Base-by-base conservation (phyloP, 2,797 vertebrate genomes). In the Perdix hodgsoniae region DNA sequence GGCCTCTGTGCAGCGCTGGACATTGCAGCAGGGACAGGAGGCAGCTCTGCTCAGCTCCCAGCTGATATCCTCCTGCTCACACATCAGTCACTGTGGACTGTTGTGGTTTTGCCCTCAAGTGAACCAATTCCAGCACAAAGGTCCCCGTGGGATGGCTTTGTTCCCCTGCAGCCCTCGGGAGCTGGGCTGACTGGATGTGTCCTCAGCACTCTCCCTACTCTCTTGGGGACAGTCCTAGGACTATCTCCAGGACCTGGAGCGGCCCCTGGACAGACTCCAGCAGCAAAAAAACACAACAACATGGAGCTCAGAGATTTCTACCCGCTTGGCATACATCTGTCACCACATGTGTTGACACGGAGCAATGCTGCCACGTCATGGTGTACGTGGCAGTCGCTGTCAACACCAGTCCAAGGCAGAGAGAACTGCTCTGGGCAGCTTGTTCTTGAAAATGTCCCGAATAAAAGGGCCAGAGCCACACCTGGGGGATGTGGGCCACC, bases 291-390 rank as follows among this genome's bases (percentile, higher is more conserved):
- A 17, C 3, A 16, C 81, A 92, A 19, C 85, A 79, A 31, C 45
- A 33, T 22, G 49, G 83, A 93, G 49, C 70, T 88, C 63, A n/a
- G 70, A 71, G 81, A 59, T 74, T 64, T 84, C 89, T 91, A 18
- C 76, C 65, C 3, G 0, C 80, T 92, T 89, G 87, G 86, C 92
- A 94, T 66, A 85, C 76, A 85, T 95, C 86, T 92, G 83, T 92
- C 91, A 91, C 45, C 71, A 78, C 64, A 66, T 60, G 86, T 89
- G 88, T 74, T 90, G 93, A 91, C 92, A 91, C 27, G 7, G 54
- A 89, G 94, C 60, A 96, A 93, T 83, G 88, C 88, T 92, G 86
- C 89, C 69, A 80, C 11, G 10, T 95, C 92, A 95, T 10, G 3
- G 47, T 82, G 49, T 80, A 83, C 35, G 16, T 91, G 93, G 91